A percentile compares a stretch with the other conserved stretches of the same genome.
phyloP scores from a whole-genome alignment of 2,113 vertebrate species.

The Prolemur simus region DNA sequence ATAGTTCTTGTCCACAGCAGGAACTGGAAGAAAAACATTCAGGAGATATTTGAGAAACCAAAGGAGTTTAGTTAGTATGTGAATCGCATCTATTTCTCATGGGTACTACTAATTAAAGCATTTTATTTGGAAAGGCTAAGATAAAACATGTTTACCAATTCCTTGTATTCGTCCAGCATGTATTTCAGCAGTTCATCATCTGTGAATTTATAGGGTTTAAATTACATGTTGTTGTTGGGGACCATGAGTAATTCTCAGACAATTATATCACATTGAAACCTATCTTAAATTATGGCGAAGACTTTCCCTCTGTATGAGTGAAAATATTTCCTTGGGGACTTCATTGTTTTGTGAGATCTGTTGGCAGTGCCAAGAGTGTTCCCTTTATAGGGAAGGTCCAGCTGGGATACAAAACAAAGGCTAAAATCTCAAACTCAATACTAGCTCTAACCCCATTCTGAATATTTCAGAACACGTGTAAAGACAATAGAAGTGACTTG shows the following conservation, averaged over 20 bases:
- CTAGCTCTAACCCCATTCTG: not conserved
- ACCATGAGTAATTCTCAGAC: constrained; percentile 26
- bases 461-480: not conserved
- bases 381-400: not conserved
- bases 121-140: constrained; percentile 32
- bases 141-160: not conserved
- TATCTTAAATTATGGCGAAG: constrained; percentile 23
- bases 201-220: constrained; percentile 26
- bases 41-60: not conserved
- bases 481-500: not conserved
- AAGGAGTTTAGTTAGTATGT: not conserved
- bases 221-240: constrained; percentile 41
- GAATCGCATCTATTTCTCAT: not conserved
- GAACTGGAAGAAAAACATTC: not conserved
- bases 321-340: constrained; percentile 40
- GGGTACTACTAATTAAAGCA: not conserved
- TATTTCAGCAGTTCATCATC: constrained; percentile 14
- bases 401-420: not conserved
- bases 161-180: not conserved
- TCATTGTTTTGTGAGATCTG: constrained; percentile 34
- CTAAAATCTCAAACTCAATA: not conserved
- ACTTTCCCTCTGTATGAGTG: not conserved
- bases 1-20: constrained; percentile 5
- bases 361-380: not conserved
- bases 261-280: constrained; percentile 44